A percentile compares a stretch with the other conserved stretches of the same genome.
Evolutionary conservation across 2,113 vertebrate species (phyloP).

Genomic region (Malaclemys terrapin): DNA sequence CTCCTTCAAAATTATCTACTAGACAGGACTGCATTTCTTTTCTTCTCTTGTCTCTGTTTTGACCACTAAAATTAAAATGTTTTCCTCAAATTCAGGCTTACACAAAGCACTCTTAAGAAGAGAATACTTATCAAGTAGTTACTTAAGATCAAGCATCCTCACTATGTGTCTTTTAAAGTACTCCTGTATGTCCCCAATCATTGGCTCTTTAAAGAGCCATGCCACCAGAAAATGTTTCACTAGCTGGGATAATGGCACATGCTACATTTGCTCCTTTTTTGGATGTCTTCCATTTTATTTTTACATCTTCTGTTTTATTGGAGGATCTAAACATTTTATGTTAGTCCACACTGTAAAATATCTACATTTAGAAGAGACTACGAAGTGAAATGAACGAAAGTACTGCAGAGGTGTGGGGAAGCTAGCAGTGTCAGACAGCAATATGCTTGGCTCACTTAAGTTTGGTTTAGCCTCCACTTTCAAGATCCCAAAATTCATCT

Average conservation of each 20-base stretch:
- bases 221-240: neutral
- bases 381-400: neutral
- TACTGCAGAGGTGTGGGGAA: neutral
- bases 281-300: no score
- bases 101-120: neutral
- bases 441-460: neutral
- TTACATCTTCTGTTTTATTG: no score
- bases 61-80: neutral
- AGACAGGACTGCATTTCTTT: neutral
- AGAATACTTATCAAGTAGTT: neutral
- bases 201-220: neutral
- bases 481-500: neutral
- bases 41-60: neutral
- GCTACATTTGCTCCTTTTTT: neutral
- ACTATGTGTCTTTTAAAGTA: neutral
- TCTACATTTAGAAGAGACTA: neutral
- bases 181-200: neutral
- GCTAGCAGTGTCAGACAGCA: neutral
- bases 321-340: no score
- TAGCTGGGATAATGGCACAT: no score
- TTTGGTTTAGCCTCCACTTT: accelerated
- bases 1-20: neutral
- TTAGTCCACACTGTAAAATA: neutral
- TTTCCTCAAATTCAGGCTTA: neutral
- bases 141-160: neutral